These are phyloP conservation scores for Petrocephalus zakoni DNA, from an alignment of 2,113 vertebrate species.

Conservation along the genomic window DNA sequence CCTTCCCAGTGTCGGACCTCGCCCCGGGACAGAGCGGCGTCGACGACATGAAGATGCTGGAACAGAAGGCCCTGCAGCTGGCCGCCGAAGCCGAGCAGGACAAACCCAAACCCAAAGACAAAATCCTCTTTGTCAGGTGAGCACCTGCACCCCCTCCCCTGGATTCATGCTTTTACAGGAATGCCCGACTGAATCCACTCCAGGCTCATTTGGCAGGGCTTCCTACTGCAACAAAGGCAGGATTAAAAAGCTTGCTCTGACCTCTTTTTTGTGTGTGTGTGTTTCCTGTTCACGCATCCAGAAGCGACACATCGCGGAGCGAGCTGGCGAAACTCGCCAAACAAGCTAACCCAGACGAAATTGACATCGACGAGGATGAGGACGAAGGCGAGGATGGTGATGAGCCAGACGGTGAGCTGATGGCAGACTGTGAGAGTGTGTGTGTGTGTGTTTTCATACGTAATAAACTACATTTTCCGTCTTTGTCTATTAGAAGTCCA, in stretches of 20 bases:
- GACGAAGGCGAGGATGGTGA: slow-evolving; percentile 68
- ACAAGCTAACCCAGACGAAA: slow-evolving; percentile 85
- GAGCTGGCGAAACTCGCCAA: slow-evolving; percentile 80
- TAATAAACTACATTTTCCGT: not conserved
- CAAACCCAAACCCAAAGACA: slow-evolving; percentile 77
- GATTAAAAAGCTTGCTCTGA: not conserved
- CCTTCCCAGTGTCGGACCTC: slow-evolving; percentile 66
- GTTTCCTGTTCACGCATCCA: slow-evolving; percentile 34
- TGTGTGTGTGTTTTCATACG: not conserved
- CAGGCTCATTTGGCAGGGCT: not conserved
- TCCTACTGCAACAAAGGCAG: not conserved
- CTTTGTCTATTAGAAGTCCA: slow-evolving; percentile 70
- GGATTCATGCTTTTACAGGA: not conserved
- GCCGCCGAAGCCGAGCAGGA: slow-evolving; percentile 77
- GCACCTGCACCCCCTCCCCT: slow-evolving; percentile 15
- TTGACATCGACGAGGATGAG: slow-evolving; percentile 73
- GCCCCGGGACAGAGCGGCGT: slow-evolving; percentile 75
- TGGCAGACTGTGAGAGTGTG: not conserved
- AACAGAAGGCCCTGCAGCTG: slow-evolving; percentile 79
- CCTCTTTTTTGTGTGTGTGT: not conserved
- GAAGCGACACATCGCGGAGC: slow-evolving; percentile 78
- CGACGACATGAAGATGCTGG: slow-evolving; percentile 87
- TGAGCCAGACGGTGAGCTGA: slow-evolving; percentile 73
- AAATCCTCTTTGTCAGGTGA: slow-evolving; percentile 86
- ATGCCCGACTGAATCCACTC: not conserved